Evolutionary conservation across 2,888 invertebrate genomes (phyloP), one percentile per base, ranked within the genome.

Genomic region (Petrolisthes cinctipes): DNA sequence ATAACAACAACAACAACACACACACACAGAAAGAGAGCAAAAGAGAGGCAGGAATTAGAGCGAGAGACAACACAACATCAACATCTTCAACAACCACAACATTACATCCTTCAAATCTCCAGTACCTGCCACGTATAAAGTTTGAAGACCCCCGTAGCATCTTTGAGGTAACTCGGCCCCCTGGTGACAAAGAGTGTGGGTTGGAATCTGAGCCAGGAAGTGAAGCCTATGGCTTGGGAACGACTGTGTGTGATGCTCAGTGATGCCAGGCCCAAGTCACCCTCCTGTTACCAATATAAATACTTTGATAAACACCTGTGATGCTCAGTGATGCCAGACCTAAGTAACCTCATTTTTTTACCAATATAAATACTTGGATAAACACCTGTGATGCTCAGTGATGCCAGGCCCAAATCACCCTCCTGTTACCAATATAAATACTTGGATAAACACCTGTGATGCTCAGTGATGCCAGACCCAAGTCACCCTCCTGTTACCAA

Each of bases 111-210:
- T n/a, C n/a, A n/a, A n/a, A n/a, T n/a, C n/a, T n/a, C n/a, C n/a
- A n/a, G n/a, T 56, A 83, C 86, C 79, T 87, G 79, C 81, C 83
- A 81, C 37, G 87, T 73, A 80, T 84, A 87, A 2, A 84, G 83
- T 23, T 73, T 83, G 54, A 87, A 87, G 11, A 87, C 76, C 6
- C 54, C 82, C 5, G 83, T 23, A 23, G 66, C 71, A 66, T 87
- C 87, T 37, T 83, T 84, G 66, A 87, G 75, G 73, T 66, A 76
- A 1, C 83, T 80, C 53, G 87, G 81, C 4, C 76, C 83, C 20
- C 87, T 73, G 9, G 87, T 87, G 11, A 87, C 80, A 23, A 87
- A 87, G 23, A 87, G 80, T 11, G 75, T 80, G 7, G 87, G 87
- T 51, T 87, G 80, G 81, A 80, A 84, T 23, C 17, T 53, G 14